phyloP scores from a whole-genome alignment of 2,797 vertebrate species.

The Myotis myotis region DNA sequence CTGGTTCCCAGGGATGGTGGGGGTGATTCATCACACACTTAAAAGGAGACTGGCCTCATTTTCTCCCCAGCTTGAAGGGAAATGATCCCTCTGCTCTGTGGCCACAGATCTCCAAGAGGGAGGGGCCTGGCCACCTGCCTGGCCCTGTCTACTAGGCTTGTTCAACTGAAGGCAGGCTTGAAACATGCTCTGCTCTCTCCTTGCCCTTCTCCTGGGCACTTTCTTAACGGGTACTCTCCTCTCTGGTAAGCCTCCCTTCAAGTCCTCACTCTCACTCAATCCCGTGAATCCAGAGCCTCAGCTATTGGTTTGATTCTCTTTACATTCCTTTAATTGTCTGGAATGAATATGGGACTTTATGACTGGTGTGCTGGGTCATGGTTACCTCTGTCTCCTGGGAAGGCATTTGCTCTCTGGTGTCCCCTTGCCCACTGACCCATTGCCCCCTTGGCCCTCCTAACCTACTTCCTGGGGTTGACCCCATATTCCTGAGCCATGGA shows the following conservation, averaged over 20 bases:
- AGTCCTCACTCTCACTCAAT: neutral
- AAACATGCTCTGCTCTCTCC: conserved; percentile 34
- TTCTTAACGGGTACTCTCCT: conserved; percentile 24
- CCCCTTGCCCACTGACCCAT: neutral
- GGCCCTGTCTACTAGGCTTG: neutral
- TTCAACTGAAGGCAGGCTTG: neutral
- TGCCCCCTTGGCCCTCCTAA: neutral
- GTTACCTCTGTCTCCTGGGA: neutral
- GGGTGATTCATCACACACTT: conserved; percentile 38
- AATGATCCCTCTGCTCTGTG: neutral
- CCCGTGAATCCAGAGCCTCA: neutral
- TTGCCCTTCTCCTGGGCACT: conserved; percentile 54
- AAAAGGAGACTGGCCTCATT: conserved; percentile 25
- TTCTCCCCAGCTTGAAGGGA: conserved; percentile 45
- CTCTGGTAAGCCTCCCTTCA: neutral
- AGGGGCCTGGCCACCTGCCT: neutral
- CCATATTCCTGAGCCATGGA: neutral
- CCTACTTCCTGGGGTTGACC: neutral
- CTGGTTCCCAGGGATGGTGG: conserved; percentile 46
- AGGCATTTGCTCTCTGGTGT: neutral
- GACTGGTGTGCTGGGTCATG: neutral
- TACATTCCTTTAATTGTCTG: neutral
- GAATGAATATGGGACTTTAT: neutral
- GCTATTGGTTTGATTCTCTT: neutral
- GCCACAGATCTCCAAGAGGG: neutral